These are phyloP conservation scores for Microtus richardsoni DNA, from an alignment of 2,113 vertebrate genomes.

Conservation along the genomic window DNA sequence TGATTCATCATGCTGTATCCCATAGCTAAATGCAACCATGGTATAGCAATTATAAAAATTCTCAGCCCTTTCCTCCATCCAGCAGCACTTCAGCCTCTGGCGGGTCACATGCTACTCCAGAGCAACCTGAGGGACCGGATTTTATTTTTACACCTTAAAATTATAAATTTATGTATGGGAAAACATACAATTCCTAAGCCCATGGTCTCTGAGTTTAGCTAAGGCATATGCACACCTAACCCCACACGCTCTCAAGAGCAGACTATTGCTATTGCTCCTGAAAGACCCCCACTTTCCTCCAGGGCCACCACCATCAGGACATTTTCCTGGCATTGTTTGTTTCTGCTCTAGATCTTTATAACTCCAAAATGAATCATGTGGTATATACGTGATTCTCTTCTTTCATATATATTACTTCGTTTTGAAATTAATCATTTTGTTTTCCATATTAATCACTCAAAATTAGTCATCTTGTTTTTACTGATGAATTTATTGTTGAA, in stretches of 20 bases:
- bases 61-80: background rate
- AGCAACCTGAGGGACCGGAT: background rate
- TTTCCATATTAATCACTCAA: background rate
- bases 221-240: background rate
- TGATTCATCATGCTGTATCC: background rate
- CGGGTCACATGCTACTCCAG: background rate
- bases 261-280: background rate
- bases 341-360: background rate
- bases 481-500: background rate
- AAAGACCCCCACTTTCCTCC: background rate
- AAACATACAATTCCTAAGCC: background rate
- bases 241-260: background rate
- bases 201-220: slow-evolving; percentile 8
- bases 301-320: background rate
- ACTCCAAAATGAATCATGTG: background rate
- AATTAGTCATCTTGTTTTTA: background rate
- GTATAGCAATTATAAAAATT: background rate
- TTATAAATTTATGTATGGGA: background rate
- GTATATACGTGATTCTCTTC: background rate
- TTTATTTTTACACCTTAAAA: background rate
- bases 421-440: background rate
- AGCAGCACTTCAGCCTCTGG: background rate
- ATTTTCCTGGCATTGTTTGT: slow-evolving; percentile 13
- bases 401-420: background rate
- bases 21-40: background rate